Base-by-base conservation (phyloP, 2,797 vertebrate species). In the Acanthis flammea region DNA sequence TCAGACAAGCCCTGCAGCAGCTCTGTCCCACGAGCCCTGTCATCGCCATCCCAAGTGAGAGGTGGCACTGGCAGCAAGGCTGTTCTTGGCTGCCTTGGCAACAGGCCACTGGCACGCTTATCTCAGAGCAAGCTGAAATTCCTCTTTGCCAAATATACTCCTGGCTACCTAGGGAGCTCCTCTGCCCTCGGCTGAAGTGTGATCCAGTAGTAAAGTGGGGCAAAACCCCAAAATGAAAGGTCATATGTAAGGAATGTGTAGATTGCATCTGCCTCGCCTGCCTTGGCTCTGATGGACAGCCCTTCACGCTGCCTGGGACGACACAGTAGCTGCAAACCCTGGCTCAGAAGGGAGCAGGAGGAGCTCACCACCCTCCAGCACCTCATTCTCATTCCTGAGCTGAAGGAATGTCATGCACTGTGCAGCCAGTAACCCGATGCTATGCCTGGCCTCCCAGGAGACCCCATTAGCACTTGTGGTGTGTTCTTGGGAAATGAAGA, bases 251-350 rank as follows among this genome's bases (percentile, higher is more conserved):
- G 12, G 60, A 80, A 70, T 37, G 22, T 31, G 33, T 16, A 70
- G 33, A 41, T 27, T 30, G 24, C 21, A 7, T 42, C 53, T 67
- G 42, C 22, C 70, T 71, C 0, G 0, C 30, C 51, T 48, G 58
- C 41, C 39, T 41, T 53, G 66, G 55, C 61, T 70, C 53, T 67
- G 57, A 39, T 12, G 30, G 55, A 33, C 71, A 50, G 65, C 27
- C 30, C 68, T 35, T 19, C 3, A 1, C 1, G 0, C 47, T 83
- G 23, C 19, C 44, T 44, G 65, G 39, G 42, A 37, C 0, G 0
- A 21, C 66, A 53, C 4, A 33, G 53, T 45, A 39, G 68, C 72
- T 35, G 17, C 74, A 24, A 65, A 16, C 4, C 9, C 27, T 17
- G 41, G 44, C 73, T 62, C 42, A 13, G 58, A 51, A 42, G 31